Percentiles rank a stretch among this genome's conserved stretches.
Evolutionary conservation across 2,888 invertebrate species (phyloP).

Genomic region (Theodoxus fluviatilis): DNA sequence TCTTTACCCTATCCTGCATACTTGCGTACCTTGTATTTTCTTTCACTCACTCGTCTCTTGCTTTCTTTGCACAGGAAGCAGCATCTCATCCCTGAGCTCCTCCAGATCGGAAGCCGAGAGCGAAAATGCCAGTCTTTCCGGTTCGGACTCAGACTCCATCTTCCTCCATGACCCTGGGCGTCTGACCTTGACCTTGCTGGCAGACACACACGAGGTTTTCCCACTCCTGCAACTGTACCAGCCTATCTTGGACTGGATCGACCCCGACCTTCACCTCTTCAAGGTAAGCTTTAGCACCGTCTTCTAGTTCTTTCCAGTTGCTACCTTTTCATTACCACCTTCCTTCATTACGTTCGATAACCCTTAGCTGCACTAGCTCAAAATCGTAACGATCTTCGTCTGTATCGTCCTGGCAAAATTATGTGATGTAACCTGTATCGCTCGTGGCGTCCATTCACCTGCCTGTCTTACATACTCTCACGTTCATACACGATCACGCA

Average conservation of each 20-base stretch:
- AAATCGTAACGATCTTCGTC: too few relatives aligned
- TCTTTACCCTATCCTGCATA: too few relatives aligned
- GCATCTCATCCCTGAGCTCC: slow-evolving; percentile 42
- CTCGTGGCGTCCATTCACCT: too few relatives aligned
- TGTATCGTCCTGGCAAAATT: too few relatives aligned
- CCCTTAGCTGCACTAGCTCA: too few relatives aligned
- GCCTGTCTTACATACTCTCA: too few relatives aligned
- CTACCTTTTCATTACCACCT: too few relatives aligned
- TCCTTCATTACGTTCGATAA: too few relatives aligned
- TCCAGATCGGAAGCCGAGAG: slow-evolving; percentile 44
- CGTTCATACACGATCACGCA: too few relatives aligned
- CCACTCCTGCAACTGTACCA: slow-evolving; percentile 48
- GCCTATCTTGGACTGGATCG: slow-evolving; percentile 46
- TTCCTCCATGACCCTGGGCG: slow-evolving; percentile 44
- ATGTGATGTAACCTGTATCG: too few relatives aligned
- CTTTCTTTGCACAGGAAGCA: slow-evolving; percentile 42
- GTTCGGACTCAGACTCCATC: slow-evolving; percentile 43
- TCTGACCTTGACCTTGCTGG: slow-evolving; percentile 44
- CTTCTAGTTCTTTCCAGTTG: too few relatives aligned
- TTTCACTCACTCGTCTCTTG: not conserved
- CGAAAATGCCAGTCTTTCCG: slow-evolving; percentile 38
- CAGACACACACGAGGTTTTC: slow-evolving; percentile 44
- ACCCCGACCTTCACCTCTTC: slow-evolving; percentile 48
- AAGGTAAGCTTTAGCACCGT: slow-evolving; percentile 37
- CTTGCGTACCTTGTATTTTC: too few relatives aligned